Base-by-base conservation (phyloP, 2,113 vertebrate genomes). In the Callipepla squamata region DNA sequence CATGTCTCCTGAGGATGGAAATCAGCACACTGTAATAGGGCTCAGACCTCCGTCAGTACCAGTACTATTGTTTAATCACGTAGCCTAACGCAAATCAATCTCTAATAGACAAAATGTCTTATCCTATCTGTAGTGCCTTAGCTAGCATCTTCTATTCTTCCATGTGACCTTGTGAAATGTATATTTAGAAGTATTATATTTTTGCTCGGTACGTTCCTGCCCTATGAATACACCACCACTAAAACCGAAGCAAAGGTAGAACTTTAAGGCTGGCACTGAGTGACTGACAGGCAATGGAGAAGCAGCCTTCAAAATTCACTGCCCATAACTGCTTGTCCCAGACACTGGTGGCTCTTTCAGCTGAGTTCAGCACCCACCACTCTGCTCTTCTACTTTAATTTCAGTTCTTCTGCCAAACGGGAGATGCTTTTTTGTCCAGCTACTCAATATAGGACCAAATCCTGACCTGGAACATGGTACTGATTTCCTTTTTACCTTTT, bases 61-160 rank as follows among this genome's bases (percentile, higher is more conserved):
- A 79, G 78, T 73, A 68, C 38, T 65, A 47, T 59, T 57, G 61
- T 94, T 79, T 61, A 93, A 79, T 85, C 70, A 91, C 5, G 36
- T 57, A n/a, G 17, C 7, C 32, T 81, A 25, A 23, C 47, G 17
- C 20, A 68, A 92, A 93, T 92, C 61, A 47, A 86, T 89, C 44
- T 68, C 51, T 68, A 42, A 92, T n/a, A 87, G 45, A 80, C 53
- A 82, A 82, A 91, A 80, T 66, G 79, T 73, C 87, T 93, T 76
- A 61, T 23, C 36, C 36, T 44, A 48, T 92, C 93, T 89, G 57
- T 70, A 72, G 90, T 44, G 48, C 70, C 44, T 61, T 92, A 76
- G 72, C 13, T 63, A 92, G 48, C 3, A 7, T 47, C 4, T 53
- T 87, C 57, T 61, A 14, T 72, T 95, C 20, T 92, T 89, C 77